Evolutionary conservation across 2,797 vertebrate genomes (phyloP), one percentile per base, ranked within the genome.

Genomic region (Sorex maritimensis): DNA sequence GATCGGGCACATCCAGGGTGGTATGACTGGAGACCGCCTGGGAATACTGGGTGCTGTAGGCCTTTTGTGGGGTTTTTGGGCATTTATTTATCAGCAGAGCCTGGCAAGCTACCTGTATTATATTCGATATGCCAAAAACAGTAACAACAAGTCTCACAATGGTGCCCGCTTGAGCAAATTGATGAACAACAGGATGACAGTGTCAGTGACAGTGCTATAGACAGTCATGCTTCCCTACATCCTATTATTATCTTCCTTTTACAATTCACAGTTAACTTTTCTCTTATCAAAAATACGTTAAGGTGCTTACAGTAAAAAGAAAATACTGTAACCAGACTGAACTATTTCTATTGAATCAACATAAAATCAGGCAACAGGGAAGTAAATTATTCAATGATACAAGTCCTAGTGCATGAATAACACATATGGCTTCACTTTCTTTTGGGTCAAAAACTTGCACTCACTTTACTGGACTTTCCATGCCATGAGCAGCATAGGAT

Each of bases 221-320:
- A 49, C 26, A 61, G 11, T 21, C 15, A 28, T n/a, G 17, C 21
- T 81, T 88, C 15, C 15, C 11, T 69, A 30, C 30, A 83, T 46
- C 24, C 55, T 79, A 78, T 24, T 58, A 38, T 38, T 26, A n/a
- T 65, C 61, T 92, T 65, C 30, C 21, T 38, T 52, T 81, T 41
- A 46, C 34, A 55, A 79, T 91, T 74, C 38, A 30, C 13, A 83
- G 23, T 6, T 17, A 19, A 63, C 38, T 52, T 2, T 26, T 72
- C 6, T 82, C 30, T 26, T 55, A 30, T 68, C 30, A 81, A 65
- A 94, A 78, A 87, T 24, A n/a, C 30, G 83, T 83, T 65, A 34
- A 65, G 30, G 46, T 28, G 15, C 41, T 78, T 71, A 4, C 21
- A 72, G 8, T 78, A 55, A 65, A 63, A 90, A 86, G 61, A 34